These are phyloP conservation scores for Ormyrus nitidulus DNA, from an alignment of 2,888 invertebrate species.

Conservation along the genomic window DNA sequence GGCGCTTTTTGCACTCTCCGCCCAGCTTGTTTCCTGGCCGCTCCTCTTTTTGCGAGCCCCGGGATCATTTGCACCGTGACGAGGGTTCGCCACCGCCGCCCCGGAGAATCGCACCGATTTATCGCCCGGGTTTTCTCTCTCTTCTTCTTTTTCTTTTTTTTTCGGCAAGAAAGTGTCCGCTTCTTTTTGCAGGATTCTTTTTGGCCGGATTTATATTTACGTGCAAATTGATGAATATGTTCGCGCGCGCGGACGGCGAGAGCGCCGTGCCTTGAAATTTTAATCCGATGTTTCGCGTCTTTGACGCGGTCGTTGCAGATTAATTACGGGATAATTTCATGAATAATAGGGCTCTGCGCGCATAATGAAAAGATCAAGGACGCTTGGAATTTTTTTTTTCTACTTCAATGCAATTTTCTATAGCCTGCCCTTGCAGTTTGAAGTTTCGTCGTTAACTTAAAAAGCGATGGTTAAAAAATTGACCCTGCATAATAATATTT, in stretches of 20 bases:
- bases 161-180: neutral
- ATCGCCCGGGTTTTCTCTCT: conserved; percentile 39
- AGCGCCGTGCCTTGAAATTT: conserved; percentile 37
- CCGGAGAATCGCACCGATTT: conserved; percentile 48
- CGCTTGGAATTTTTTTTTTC: too few species aligned
- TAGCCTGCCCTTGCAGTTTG: too few species aligned
- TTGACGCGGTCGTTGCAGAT: conserved; percentile 9
- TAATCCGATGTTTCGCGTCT: conserved; percentile 42
- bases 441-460: too few species aligned
- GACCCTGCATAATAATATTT: too few species aligned
- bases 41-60: neutral
- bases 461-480: too few species aligned
- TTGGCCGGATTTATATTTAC: conserved; percentile 43
- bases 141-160: conserved; percentile 4
- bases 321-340: conserved; percentile 16
- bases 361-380: too few species aligned
- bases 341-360: neutral
- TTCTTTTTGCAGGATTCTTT: neutral
- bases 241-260: neutral
- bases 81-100: conserved; percentile 35
- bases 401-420: too few species aligned
- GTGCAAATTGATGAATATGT: conserved; percentile 54
- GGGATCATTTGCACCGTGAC: conserved; percentile 54
- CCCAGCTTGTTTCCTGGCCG: neutral
- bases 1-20: conserved; percentile 38